Conservation (phyloP, 1,140 invertebrate species). For the Drosophila saltans region DNA sequence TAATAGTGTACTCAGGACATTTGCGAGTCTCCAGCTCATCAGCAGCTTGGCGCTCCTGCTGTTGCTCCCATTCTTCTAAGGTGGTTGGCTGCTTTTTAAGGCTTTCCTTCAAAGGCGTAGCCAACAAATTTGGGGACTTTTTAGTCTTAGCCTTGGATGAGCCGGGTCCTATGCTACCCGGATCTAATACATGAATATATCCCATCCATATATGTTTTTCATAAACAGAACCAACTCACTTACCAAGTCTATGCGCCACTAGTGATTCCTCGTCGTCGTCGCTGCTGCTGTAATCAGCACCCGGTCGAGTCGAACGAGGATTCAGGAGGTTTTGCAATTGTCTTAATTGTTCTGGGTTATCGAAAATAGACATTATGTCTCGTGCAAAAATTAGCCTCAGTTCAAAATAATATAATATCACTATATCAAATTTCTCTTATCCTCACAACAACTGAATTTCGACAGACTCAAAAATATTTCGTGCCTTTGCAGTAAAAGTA, state of each 20-base stretch:
- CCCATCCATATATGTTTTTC: neutral
- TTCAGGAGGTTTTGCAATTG: constrained; percentile 60
- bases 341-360: constrained; percentile 68
- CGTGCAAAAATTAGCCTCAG: no score
- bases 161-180: constrained; percentile 52
- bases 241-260: constrained; percentile 53
- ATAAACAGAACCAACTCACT: constrained; percentile 25
- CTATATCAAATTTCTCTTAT: constrained; percentile 10
- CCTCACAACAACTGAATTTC: neutral
- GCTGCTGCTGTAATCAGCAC: constrained; percentile 55
- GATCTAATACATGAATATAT: constrained; percentile 25
- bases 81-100: constrained; percentile 71
- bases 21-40: constrained; percentile 87
- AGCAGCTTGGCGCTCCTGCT: constrained; percentile 79
- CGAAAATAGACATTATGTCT: constrained; percentile 67
- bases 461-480: neutral
- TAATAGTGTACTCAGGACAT: constrained; percentile 91
- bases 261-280: constrained; percentile 65
- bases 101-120: constrained; percentile 43
- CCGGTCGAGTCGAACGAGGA: constrained; percentile 43
- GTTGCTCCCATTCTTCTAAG: constrained; percentile 85
- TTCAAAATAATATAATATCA: constrained; percentile 5
- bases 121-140: constrained; percentile 49
- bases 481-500: no score
- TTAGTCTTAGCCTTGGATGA: constrained; percentile 21